phyloP scores from a whole-genome alignment of 2,113 vertebrate species.

The Merops nubicus region DNA sequence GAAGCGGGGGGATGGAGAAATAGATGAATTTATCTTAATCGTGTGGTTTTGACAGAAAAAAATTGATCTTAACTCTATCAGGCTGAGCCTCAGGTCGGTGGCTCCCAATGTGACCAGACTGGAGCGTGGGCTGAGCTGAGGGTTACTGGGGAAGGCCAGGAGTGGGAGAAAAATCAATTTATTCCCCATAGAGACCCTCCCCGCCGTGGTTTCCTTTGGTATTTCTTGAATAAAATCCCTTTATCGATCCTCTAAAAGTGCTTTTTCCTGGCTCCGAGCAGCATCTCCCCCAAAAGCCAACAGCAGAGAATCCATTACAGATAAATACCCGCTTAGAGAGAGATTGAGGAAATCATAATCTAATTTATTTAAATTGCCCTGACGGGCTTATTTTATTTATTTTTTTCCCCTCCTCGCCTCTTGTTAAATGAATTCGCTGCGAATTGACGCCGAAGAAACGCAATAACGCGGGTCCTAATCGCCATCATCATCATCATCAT shows the following conservation, averaged over 20 bases:
- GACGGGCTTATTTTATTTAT: not conserved
- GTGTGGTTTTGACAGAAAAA: rapidly evolving
- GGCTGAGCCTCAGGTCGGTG: not conserved
- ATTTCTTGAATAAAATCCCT: not conserved
- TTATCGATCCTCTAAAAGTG: not conserved
- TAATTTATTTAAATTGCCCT: slow-evolving; percentile 22
- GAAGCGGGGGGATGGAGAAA: not conserved
- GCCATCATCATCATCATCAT: not conserved
- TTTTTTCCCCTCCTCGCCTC: not conserved
- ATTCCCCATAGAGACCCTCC: too few species aligned
- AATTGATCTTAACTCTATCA: not conserved
- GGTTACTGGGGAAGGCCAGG: not conserved
- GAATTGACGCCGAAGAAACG: not conserved
- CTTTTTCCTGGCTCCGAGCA: not conserved
- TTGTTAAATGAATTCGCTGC: not conserved
- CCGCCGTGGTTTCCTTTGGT: not conserved
- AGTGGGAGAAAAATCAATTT: not conserved
- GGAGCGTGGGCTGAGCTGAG: not conserved
- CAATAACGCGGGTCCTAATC: not conserved
- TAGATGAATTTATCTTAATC: rapidly evolving
- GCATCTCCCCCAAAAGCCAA: not conserved
- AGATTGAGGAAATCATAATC: not conserved
- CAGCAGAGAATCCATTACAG: not conserved
- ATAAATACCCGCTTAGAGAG: not conserved
- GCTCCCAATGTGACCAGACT: not conserved